A percentile compares a stretch with the other conserved stretches of the same genome.
Evolutionary conservation across 2,113 vertebrate genomes (phyloP).

Genomic region (Gobius niger): DNA sequence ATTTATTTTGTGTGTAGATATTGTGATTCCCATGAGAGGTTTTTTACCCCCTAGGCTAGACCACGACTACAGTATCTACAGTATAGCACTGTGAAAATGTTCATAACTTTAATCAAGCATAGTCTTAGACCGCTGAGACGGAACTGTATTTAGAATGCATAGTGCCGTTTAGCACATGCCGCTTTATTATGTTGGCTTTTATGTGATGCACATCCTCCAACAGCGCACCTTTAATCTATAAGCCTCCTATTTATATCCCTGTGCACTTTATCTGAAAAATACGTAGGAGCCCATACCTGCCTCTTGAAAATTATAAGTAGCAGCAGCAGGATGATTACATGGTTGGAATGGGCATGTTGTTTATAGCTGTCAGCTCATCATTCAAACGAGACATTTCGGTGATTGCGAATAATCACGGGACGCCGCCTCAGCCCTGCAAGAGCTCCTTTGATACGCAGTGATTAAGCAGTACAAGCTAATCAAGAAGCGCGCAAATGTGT

Average conservation of each 20-base stretch:
- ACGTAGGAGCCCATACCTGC: constrained; percentile 21
- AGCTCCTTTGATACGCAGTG: constrained; percentile 60
- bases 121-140: too few relatives aligned
- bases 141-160: too few relatives aligned
- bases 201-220: too few relatives aligned
- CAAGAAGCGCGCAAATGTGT: constrained; percentile 32
- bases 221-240: neutral
- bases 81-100: too few relatives aligned
- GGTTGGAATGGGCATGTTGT: constrained; percentile 14
- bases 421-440: constrained; percentile 53
- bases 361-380: constrained; percentile 33
- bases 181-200: too few relatives aligned
- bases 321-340: constrained; percentile 22
- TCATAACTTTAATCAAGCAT: too few relatives aligned
- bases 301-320: neutral
- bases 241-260: constrained; percentile 45
- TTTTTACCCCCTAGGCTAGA: too few relatives aligned
- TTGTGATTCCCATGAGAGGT: too few relatives aligned
- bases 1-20: too few relatives aligned
- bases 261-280: constrained; percentile 49
- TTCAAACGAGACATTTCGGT: constrained; percentile 70
- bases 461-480: constrained; percentile 72
- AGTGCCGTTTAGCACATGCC: too few relatives aligned
- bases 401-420: constrained; percentile 63
- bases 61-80: too few relatives aligned